A percentile compares a stretch with the other conserved stretches of the same genome.
phyloP scores from a whole-genome alignment of 1,140 invertebrate species.

The Potamilus streckersoni region DNA sequence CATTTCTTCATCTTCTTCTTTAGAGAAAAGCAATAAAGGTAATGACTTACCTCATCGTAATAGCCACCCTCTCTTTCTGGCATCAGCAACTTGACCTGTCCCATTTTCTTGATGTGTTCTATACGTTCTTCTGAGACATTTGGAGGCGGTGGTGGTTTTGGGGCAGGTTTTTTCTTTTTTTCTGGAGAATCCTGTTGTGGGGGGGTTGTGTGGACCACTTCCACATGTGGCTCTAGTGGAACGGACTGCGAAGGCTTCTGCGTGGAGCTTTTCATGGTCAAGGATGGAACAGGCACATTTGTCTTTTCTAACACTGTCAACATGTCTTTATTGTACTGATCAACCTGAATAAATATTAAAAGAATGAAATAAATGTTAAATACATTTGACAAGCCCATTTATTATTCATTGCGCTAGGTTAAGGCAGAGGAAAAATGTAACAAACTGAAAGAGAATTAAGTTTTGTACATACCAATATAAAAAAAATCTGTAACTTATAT shows the following conservation, averaged over 20 bases:
- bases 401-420: too few species aligned
- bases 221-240: slow-evolving; percentile 6
- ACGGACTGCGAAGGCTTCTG: not conserved
- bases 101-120: slow-evolving; percentile 55
- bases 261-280: not conserved
- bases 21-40: too few species aligned
- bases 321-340: too few species aligned
- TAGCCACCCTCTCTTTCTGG: slow-evolving; percentile 39
- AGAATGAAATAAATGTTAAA: too few species aligned
- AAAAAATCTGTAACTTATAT: too few species aligned
- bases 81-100: slow-evolving; percentile 44
- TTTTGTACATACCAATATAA: too few species aligned
- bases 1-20: too few species aligned
- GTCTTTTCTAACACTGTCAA: not conserved
- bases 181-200: not conserved
- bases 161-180: slow-evolving; percentile 16
- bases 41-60: slow-evolving; percentile 42
- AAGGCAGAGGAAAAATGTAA: too few species aligned
- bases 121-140: slow-evolving; percentile 48
- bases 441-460: too few species aligned
- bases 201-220: not conserved
- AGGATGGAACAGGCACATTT: not conserved
- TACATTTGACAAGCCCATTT: too few species aligned
- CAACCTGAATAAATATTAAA: too few species aligned
- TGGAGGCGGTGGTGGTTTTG: slow-evolving; percentile 23